Base-by-base conservation (phyloP, 2,888 invertebrate genomes). In the Beris morrisii region DNA sequence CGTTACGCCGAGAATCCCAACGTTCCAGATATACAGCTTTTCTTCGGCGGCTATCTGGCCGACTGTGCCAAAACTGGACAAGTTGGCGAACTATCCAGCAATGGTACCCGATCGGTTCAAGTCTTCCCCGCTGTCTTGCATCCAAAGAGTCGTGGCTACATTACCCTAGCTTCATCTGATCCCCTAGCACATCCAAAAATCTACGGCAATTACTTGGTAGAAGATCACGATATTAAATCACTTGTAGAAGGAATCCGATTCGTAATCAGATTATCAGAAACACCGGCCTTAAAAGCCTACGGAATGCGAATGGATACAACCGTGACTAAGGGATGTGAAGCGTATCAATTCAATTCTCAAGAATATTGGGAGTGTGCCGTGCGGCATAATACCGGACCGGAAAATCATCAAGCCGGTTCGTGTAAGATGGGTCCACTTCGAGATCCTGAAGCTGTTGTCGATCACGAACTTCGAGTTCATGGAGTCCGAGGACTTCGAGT, bases 61-160 rank as follows among this genome's bases (percentile, higher is more conserved):
- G 90, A 92, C 76, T 93, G 93, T 76, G 91, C 93, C 1, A 87
- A 87, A 76, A 93, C 93, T 0, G 93, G 93, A 22, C 91, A 91
- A 85, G 92, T 93, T 4, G 93, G 93, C 0, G 93, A 93, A 77
- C 82, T 85, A 48, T 81, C 88, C 0, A 89, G 87, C 65, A 88
- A 89, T 72, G 85, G 85, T 58, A 87, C 88, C 11, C 82, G 93
- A 6, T 83, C 84, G 55, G 86, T 93, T 65, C 86, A 87, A 73
- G 87, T 93, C 58, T 89, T 92, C 67, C 93, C 93, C 0, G 89
- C 92, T 0, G 87, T 92, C 0, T 78, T 97, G 73, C 90, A 94
- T 74, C 94, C 97, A 0, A 90, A 91, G 77, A 95, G 95, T 71
- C 84, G 91, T 9, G 97, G 97, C 0, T 86, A 85, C 43, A 78